These are phyloP conservation scores for Menidia menidia DNA, from an alignment of 2,797 vertebrate genomes.

Conservation along the genomic window DNA sequence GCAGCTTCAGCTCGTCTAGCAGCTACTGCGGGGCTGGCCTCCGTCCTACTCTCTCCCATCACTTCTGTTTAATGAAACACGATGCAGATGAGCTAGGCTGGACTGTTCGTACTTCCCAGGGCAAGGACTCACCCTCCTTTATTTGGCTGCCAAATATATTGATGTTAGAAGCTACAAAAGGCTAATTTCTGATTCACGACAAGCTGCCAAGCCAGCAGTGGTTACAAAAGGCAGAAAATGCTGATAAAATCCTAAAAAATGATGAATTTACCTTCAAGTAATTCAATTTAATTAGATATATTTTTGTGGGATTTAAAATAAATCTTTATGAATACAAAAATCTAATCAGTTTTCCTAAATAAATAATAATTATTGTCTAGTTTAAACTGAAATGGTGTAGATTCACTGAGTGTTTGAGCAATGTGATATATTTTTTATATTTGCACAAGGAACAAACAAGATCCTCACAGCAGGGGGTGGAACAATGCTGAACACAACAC, in stretches of 20 bases:
- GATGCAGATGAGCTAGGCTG: neutral
- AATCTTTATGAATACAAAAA: no score
- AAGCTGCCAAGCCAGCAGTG: neutral
- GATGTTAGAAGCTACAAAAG: neutral
- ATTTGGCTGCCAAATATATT: neutral
- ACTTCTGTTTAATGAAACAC: neutral
- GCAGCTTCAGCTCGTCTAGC: neutral
- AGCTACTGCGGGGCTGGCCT: neutral
- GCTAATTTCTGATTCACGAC: neutral
- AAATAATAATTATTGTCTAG: neutral
- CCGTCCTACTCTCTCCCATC: neutral
- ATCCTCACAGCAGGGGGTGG: no score
- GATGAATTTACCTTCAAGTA: no score
- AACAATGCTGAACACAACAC: no score
- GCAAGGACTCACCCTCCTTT: neutral
- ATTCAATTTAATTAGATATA: no score
- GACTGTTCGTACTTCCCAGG: neutral
- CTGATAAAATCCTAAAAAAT: no score
- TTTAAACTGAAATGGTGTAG: neutral
- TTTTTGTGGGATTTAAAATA: no score
- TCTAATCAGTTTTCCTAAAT: neutral
- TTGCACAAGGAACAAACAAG: no score
- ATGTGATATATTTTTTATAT: neutral
- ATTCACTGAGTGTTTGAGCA: no score
- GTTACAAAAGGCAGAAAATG: neutral